These are phyloP conservation scores for Menidia beryllina DNA, from an alignment of 2,113 vertebrate genomes.

Conservation along the genomic window DNA sequence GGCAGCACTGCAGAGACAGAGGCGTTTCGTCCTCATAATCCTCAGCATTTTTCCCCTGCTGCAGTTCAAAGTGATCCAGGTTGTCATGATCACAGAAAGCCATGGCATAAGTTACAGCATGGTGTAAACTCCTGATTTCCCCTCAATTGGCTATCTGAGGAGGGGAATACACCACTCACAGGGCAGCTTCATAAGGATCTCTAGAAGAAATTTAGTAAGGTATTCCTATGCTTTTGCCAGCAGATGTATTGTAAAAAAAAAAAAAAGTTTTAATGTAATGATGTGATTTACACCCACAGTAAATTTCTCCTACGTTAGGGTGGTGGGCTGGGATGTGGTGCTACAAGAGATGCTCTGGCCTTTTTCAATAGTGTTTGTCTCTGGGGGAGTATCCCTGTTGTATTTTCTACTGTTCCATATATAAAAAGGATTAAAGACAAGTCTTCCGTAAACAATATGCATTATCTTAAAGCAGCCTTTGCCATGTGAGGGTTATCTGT, in stretches of 20 bases:
- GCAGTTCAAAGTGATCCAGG: conserved; percentile 14
- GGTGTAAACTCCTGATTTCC: neutral
- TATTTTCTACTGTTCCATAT: conserved; percentile 32
- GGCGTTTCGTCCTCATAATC: conserved; percentile 23
- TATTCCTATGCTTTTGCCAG: neutral
- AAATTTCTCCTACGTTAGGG: conserved; percentile 15
- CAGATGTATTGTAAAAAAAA: neutral
- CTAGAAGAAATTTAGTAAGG: neutral
- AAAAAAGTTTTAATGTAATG: neutral
- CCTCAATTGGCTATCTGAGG: neutral
- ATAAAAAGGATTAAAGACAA: conserved; percentile 14
- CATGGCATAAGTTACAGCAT: neutral
- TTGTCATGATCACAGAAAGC: conserved; percentile 10
- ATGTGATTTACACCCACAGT: neutral
- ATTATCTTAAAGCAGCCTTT: conserved; percentile 36
- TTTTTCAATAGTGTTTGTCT: conserved; percentile 53
- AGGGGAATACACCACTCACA: neutral
- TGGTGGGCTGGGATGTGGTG: conserved; percentile 67
- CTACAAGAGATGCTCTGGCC: conserved; percentile 64
- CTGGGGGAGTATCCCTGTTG: neutral
- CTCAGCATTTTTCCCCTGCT: conserved; percentile 7
- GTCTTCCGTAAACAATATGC: conserved; percentile 56
- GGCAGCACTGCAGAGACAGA: conserved; percentile 65
- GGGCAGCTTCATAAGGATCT: conserved; percentile 42
- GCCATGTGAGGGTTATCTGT: conserved; percentile 20